Percentiles rank a stretch among this genome's conserved stretches.
Evolutionary conservation across 2,797 vertebrate genomes (phyloP).

Genomic region (Pterois miles): DNA sequence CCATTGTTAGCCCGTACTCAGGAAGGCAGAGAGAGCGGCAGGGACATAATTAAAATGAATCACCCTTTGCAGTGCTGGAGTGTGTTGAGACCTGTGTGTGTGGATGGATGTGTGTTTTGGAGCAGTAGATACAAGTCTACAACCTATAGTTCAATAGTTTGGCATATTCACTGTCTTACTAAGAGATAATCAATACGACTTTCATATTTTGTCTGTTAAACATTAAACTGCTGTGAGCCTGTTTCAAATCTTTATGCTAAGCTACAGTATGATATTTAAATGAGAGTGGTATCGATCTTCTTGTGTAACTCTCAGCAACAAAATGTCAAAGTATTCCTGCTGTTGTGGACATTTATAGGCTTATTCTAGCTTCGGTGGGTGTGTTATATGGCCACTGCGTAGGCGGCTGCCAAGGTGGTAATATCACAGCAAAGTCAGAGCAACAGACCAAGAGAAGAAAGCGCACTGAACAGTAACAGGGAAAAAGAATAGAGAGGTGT

Average conservation of each 20-base stretch:
- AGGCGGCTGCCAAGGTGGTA: background rate
- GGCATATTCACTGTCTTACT: background rate
- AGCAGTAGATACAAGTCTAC: background rate
- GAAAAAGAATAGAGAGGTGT: background rate
- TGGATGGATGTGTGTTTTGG: slow-evolving; percentile 10
- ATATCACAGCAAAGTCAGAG: background rate
- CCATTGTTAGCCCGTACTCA: slow-evolving; percentile 50
- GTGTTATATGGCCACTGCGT: background rate
- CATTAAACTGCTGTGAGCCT: background rate
- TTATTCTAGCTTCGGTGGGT: background rate
- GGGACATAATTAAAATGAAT: slow-evolving; percentile 69
- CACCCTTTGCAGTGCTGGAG: slow-evolving; percentile 36
- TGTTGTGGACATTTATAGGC: background rate
- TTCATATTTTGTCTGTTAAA: background rate
- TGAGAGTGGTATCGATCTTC: background rate
- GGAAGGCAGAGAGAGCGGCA: slow-evolving; percentile 44
- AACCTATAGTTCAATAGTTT: background rate
- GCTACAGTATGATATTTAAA: background rate
- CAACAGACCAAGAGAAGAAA: background rate
- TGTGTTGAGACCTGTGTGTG: background rate
- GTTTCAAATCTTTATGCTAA: background rate
- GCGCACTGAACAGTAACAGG: background rate
- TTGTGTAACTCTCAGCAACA: background rate
- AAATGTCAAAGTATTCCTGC: background rate
- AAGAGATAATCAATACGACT: background rate